These are phyloP conservation scores for Xanthorhoe designata DNA, from an alignment of 2,888 invertebrate genomes.

Conservation along the genomic window DNA sequence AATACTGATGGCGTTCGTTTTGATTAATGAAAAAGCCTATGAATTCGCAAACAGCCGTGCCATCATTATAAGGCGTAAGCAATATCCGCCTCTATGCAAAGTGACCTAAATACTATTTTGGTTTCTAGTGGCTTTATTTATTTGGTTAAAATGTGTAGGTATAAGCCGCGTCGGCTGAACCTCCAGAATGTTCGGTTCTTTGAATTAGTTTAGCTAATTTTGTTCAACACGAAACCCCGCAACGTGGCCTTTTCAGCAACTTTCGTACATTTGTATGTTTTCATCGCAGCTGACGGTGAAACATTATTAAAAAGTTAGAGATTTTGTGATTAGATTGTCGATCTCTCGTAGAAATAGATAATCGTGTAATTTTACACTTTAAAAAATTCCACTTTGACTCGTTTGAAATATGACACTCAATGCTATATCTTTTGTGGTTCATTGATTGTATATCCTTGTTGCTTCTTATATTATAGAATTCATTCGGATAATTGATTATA, in stretches of 20 bases:
- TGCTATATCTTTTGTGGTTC: background rate
- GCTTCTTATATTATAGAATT: background rate
- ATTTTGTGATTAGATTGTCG: constrained; percentile 10
- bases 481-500: background rate
- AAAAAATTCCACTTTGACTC: background rate
- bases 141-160: constrained; percentile 17
- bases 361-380: background rate
- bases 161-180: constrained; percentile 39
- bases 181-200: constrained; percentile 36
- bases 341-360: background rate
- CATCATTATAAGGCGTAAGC: constrained; percentile 11
- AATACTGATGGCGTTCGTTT: constrained; percentile 43
- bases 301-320: background rate
- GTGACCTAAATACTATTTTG: constrained; percentile 21
- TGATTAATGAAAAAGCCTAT: constrained; percentile 45
- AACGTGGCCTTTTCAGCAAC: constrained; percentile 20
- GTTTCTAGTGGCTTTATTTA: constrained; percentile 7
- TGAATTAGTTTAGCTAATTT: constrained; percentile 39
- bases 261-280: constrained; percentile 28
- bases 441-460: background rate
- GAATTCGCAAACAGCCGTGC: constrained; percentile 27
- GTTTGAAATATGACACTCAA: background rate
- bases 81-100: constrained; percentile 24
- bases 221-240: constrained; percentile 35
- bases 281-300: constrained; percentile 6